Evolutionary conservation across 2,888 invertebrate genomes (phyloP).

Genomic region (Orchesellides sinensis): DNA sequence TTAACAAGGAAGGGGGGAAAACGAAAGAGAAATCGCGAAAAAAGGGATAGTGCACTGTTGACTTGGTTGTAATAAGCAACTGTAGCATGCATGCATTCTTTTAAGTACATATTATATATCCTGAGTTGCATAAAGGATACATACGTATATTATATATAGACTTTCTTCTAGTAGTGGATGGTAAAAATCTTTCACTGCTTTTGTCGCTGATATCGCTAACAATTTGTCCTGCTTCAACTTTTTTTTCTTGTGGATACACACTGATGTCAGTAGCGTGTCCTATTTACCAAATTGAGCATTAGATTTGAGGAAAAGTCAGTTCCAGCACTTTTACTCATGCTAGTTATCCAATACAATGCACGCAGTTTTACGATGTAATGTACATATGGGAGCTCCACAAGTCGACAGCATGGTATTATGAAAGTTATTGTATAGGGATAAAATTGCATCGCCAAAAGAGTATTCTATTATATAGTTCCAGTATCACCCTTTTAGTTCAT

Average conservation of each 20-base stretch:
- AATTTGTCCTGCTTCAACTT: conserved; percentile 28
- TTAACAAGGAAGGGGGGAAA: too few species aligned
- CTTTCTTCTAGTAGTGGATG: too few species aligned
- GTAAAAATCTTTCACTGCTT: background rate
- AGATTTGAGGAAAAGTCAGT: background rate
- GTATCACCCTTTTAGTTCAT: too few species aligned
- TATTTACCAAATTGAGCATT: conserved; percentile 53
- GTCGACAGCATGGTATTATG: background rate
- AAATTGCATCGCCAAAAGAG: background rate
- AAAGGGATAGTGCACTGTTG: too few species aligned
- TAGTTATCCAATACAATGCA: background rate
- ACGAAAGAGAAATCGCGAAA: too few species aligned
- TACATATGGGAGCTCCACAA: background rate
- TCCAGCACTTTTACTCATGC: background rate
- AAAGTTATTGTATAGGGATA: background rate
- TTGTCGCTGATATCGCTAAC: conserved; percentile 28
- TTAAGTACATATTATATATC: too few species aligned
- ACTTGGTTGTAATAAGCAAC: too few species aligned
- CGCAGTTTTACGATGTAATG: background rate
- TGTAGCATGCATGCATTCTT: too few species aligned
- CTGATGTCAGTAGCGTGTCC: conserved; percentile 35
- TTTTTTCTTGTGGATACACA: conserved; percentile 2
- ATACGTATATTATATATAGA: too few species aligned
- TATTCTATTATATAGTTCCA: background rate
- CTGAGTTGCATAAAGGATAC: too few species aligned